A percentile compares a stretch with the other conserved stretches of the same genome.
Evolutionary conservation across 2,797 vertebrate species (phyloP).

Genomic region (Halcyon badia): DNA sequence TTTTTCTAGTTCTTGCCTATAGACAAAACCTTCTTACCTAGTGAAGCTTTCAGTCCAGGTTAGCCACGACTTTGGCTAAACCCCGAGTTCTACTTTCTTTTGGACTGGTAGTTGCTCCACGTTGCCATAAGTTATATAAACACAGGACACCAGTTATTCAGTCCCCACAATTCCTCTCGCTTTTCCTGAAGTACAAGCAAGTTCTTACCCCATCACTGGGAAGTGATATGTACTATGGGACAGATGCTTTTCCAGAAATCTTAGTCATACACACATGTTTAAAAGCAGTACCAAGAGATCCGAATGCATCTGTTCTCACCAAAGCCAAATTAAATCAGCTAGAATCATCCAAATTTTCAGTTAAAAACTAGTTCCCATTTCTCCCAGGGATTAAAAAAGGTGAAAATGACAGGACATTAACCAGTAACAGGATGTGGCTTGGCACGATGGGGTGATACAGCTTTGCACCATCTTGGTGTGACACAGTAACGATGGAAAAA

Average conservation of each 20-base stretch:
- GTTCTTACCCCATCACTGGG: background rate
- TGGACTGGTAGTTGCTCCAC: background rate
- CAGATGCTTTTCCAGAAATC: background rate
- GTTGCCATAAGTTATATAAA: background rate
- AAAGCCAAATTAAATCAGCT: background rate
- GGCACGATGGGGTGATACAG: background rate
- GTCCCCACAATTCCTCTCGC: background rate
- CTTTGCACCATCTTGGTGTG: background rate
- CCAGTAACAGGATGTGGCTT: background rate
- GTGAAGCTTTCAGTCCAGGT: background rate
- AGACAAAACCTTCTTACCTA: background rate
- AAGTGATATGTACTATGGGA: background rate
- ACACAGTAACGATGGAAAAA: background rate
- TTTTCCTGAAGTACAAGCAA: background rate
- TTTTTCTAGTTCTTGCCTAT: background rate
- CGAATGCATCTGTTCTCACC: background rate
- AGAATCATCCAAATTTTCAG: background rate
- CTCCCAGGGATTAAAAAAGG: background rate
- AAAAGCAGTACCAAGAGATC: background rate
- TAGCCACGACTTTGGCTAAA: background rate
- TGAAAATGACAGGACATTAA: background rate
- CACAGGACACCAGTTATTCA: background rate
- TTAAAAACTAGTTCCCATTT: background rate
- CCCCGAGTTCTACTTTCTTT: background rate
- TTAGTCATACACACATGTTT: background rate